phyloP scores from a whole-genome alignment of 1,140 invertebrate species.

The Megathymus violae region DNA sequence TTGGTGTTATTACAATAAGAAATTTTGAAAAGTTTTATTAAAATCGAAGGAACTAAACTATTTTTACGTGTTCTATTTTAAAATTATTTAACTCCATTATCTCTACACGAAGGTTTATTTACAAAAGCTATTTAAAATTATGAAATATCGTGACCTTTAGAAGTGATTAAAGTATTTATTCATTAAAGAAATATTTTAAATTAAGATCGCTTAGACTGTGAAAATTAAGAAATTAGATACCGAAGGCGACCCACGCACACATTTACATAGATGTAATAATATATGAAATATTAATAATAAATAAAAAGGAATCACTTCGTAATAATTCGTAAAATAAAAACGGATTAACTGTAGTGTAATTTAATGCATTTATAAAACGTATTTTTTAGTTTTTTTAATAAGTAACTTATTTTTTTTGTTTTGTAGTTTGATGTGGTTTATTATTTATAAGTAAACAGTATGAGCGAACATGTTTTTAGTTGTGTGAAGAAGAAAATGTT shows the following conservation, averaged over 20 bases:
- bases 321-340: conserved; percentile 22
- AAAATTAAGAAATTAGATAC: conserved; percentile 55
- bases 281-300: conserved; percentile 21
- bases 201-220: conserved; percentile 62
- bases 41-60: conserved; percentile 10
- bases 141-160: conserved; percentile 18
- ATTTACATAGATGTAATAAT: conserved; percentile 46
- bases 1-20: conserved; percentile 9
- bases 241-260: conserved; percentile 68
- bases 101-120: conserved; percentile 27
- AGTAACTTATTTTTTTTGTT: not conserved
- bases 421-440: not conserved
- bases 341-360: conserved; percentile 14
- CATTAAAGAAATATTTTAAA: conserved; percentile 43
- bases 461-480: conserved; percentile 10
- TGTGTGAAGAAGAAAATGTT: conserved; percentile 1
- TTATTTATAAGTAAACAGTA: not conserved
- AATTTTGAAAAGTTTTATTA: conserved; percentile 26
- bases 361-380: conserved; percentile 20
- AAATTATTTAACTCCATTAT: conserved; percentile 22
- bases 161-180: conserved; percentile 39
- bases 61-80: conserved; percentile 24
- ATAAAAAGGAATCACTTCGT: conserved; percentile 20
- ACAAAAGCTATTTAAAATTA: conserved; percentile 23
- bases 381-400: not conserved